phyloP scores from a whole-genome alignment of 2,113 vertebrate species.

The Psettodes erumei region DNA sequence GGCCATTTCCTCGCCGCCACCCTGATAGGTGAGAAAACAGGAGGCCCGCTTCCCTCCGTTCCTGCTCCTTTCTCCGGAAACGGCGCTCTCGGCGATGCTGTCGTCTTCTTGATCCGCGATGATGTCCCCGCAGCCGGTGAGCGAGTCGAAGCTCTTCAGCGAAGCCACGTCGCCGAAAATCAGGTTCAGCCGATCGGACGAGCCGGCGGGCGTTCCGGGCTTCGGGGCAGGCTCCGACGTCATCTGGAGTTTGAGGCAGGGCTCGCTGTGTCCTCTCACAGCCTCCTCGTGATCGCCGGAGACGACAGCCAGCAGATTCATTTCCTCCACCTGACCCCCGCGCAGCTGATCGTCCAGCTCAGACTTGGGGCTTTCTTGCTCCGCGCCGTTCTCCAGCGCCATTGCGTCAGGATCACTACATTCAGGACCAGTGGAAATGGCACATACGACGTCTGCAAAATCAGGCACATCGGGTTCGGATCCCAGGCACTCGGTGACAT shows the following conservation, averaged over 20 bases:
- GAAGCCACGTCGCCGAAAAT: slow-evolving; percentile 93
- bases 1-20: slow-evolving; percentile 98
- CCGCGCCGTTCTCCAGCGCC: slow-evolving; percentile 50
- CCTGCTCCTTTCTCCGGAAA: slow-evolving; percentile 89
- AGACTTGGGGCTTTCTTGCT: slow-evolving; percentile 50
- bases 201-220: slow-evolving; percentile 70
- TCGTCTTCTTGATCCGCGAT: slow-evolving; percentile 96
- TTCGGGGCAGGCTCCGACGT: slow-evolving; percentile 66
- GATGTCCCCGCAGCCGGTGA: slow-evolving; percentile 97
- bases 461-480: slow-evolving; percentile 80
- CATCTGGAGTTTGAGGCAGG: slow-evolving; percentile 65
- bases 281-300: slow-evolving; percentile 47
- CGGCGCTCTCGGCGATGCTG: slow-evolving; percentile 89
- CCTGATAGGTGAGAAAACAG: slow-evolving; percentile 95
- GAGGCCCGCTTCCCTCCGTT: slow-evolving; percentile 91
- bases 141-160: slow-evolving; percentile 96
- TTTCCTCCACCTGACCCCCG: slow-evolving; percentile 34
- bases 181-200: slow-evolving; percentile 88
- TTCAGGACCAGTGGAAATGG: slow-evolving; percentile 61
- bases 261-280: slow-evolving; percentile 63
- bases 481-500: slow-evolving; percentile 72
- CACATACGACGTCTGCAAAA: slow-evolving; percentile 52
- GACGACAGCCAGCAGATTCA: not conserved
- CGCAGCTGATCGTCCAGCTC: slow-evolving; percentile 29
- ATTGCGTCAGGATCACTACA: slow-evolving; percentile 56